phyloP scores from a whole-genome alignment of 2,888 invertebrate genomes.

The Lissonota sp. region DNA sequence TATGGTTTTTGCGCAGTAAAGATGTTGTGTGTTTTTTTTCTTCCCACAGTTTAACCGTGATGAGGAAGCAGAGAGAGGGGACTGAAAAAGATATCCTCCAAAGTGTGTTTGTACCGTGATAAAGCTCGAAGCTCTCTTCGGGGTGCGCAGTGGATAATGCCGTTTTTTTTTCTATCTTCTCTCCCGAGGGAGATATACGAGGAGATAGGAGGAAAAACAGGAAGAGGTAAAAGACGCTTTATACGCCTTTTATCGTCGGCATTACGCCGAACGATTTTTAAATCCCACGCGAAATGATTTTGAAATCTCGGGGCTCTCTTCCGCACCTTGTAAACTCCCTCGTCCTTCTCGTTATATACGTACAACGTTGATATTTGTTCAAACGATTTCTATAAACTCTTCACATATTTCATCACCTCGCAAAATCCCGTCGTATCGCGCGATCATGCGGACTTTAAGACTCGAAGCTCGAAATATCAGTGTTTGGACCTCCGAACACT shows the following conservation, averaged over 20 bases:
- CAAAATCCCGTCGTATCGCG: constrained; percentile 40
- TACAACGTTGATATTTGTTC: constrained; percentile 7
- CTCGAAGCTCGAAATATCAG: too few relatives aligned
- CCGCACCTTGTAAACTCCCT: constrained; percentile 8
- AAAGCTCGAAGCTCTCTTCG: constrained; percentile 1
- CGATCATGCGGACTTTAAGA: not conserved
- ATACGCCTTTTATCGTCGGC: constrained; percentile 7
- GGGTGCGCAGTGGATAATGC: constrained; percentile 6
- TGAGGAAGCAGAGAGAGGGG: constrained; percentile 31
- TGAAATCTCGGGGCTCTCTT: not conserved
- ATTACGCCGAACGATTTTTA: constrained; percentile 42
- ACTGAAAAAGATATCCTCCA: constrained; percentile 19
- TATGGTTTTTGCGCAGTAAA: constrained; percentile 43
- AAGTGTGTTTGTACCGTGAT: constrained; percentile 50
- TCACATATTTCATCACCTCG: constrained; percentile 39
- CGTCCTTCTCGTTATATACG: not conserved
- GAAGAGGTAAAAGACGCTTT: constrained; percentile 24
- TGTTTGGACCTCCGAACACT: too few relatives aligned
- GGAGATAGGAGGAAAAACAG: constrained; percentile 14
- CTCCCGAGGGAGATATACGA: not conserved
- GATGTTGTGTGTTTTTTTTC: constrained; percentile 33
- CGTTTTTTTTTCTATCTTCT: constrained; percentile 7
- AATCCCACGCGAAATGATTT: constrained; percentile 18
- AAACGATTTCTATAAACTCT: constrained; percentile 10
- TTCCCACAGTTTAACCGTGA: constrained; percentile 25